Base-by-base conservation (phyloP, 2,113 vertebrate genomes). In the Notarius quadriscutis region DNA sequence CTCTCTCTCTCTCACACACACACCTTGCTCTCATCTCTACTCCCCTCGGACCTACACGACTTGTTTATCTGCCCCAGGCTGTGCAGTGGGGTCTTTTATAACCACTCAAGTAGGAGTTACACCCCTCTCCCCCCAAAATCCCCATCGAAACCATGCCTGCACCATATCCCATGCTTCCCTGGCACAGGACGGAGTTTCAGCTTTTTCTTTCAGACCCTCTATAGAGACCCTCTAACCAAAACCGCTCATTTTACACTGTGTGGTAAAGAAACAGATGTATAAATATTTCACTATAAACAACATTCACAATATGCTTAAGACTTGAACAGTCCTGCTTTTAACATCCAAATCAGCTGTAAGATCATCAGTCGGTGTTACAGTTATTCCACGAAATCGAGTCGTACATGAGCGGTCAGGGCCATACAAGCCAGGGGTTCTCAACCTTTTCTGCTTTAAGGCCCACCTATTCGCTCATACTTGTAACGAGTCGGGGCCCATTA, bases 51-150 rank as follows among this genome's bases (percentile, higher is more conserved):
- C 58, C 53, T 15, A 72, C 62, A 85, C 5, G 9, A 80, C 83
- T 90, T 89, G 88, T 91, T 90, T 91, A 86, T 75, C 85, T 84
- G 75, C 58, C 83, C 58, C 30, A 41, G 27, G 81, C 50, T 84
- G 34, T 78, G 71, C 58, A 83, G 22, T 7, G 17, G 63, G 80
- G 57, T 63, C 34, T 5, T 74, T 84, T 87, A 65, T 30, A 50
- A 53, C 34, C 18, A 22, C 22, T 27, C 69, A 50, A 3, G 17
- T 77, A 48, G 41, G 9, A 15, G 63, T 4, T 58, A 9, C 11
- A 5, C 27, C 7, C 14, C 55, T 0, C 11, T 0, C 1, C 17
- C 2, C 4, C 34, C 12, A 65, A 41, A 41, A 41, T 41, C 41
- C 41, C 41, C 41, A 41, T 41, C 15, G 71, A 71, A 84, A n/a